Evolutionary conservation across 2,797 vertebrate species (phyloP), one percentile per base, ranked within the genome.

Genomic region (Thalassophryne amazonica): DNA sequence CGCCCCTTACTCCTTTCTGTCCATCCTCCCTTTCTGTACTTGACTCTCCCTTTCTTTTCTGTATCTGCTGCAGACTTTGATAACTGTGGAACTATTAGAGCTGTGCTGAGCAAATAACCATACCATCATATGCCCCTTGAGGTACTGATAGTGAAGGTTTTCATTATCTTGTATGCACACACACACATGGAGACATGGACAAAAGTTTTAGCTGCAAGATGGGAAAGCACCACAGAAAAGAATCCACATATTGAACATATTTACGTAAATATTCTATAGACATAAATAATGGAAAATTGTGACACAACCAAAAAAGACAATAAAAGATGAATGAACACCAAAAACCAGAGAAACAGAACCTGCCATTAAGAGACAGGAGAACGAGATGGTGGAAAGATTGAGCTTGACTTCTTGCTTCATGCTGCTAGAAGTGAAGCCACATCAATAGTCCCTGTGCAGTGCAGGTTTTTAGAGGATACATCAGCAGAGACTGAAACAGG

Each of bases 401-500:
- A 60, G 53, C 38, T 61, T 24, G 55, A 12, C 32, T 55, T 25
- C 22, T 32, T 42, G 40, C 53, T 53, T 76, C 37, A 17, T 13
- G 50, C 56, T 57, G 31, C 39, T 46, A 32, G 14, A 31, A 61
- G 35, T 28, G 24, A 72, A 73, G 68, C 76, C 78, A 72, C 77
- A 81, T 85, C 73, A 81, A 62, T 66, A 73, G 64, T 63, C 19
- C 52, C 22, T 12, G 39, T 62, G 70, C 28, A 33, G 69, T 52
- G 37, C 71, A 71, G 67, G 45, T 80, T 84, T 80, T 76, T 58
- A 85, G 60, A 69, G 55, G 60, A 80, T 60, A 78, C 78, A 83
- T 81, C 78, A 83, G 40, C 43, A 52, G 60, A 61, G 29, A 60
- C 78, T 85, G 82, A 84, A 88, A 85, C 77, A 45, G 64, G 73